These are phyloP conservation scores for Rhodeus uyekii DNA, from an alignment of 2,797 vertebrate genomes.

Conservation along the genomic window DNA sequence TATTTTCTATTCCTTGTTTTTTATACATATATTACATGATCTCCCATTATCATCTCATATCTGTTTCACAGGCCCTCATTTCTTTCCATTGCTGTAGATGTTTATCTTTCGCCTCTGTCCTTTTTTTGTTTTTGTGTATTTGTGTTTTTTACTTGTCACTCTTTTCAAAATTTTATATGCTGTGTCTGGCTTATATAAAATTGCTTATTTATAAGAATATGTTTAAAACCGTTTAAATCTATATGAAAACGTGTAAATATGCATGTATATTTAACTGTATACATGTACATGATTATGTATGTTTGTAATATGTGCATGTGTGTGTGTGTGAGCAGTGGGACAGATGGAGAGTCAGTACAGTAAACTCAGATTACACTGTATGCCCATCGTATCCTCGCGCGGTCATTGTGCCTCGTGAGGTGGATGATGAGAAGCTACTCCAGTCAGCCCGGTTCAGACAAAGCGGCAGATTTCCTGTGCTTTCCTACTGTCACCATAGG, in stretches of 20 bases:
- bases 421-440: conserved; percentile 70
- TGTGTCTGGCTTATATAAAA: background rate
- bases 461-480: conserved; percentile 83
- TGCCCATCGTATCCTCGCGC: conserved; percentile 80
- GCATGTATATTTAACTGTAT: background rate
- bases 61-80: background rate
- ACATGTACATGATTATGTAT: background rate
- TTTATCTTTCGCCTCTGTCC: background rate
- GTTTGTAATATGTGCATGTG: background rate
- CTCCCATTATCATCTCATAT: background rate
- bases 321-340: conserved; percentile 68
- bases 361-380: conserved; percentile 78
- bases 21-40: background rate
- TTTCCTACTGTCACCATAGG: conserved; percentile 82
- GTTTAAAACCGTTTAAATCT: too few species aligned
- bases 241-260: background rate
- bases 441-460: conserved; percentile 81
- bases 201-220: background rate
- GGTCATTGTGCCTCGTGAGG: conserved; percentile 74
- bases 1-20: background rate
- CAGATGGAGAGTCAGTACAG: conserved; percentile 81
- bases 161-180: background rate
- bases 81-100: background rate
- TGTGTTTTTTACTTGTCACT: background rate
- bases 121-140: too few species aligned